These are phyloP conservation scores for Noctilio leporinus DNA, from an alignment of 2,113 vertebrate genomes.

Conservation along the genomic window DNA sequence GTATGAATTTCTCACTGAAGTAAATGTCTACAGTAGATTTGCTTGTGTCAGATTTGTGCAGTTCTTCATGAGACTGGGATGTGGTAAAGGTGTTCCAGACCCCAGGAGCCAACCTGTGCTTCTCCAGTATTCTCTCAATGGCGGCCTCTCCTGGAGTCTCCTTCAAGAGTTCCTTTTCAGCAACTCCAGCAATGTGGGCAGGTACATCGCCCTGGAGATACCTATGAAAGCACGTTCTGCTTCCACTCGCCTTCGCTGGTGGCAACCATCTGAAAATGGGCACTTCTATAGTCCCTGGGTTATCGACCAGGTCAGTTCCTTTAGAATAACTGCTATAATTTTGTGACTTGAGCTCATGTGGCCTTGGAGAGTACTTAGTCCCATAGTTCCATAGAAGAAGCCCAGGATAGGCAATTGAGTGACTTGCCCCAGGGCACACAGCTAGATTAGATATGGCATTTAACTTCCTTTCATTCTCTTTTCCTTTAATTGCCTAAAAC, in stretches of 20 bases:
- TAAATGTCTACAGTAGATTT: slow-evolving; percentile 38
- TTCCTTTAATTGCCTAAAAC: not conserved
- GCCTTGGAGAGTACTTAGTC: not conserved
- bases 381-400: not conserved
- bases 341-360: not conserved
- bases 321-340: not conserved
- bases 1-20: not conserved
- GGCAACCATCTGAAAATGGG: slow-evolving; percentile 95
- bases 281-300: slow-evolving; percentile 99
- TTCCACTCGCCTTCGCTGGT: slow-evolving; percentile 94
- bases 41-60: slow-evolving; percentile 90
- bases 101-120: slow-evolving; percentile 95
- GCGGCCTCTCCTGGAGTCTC: slow-evolving; percentile 91
- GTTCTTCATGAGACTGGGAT: slow-evolving; percentile 97
- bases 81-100: slow-evolving; percentile 94
- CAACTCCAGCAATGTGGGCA: slow-evolving; percentile 94
- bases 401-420: not conserved
- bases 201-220: slow-evolving; percentile 94
- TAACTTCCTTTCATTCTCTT: slow-evolving; percentile 15
- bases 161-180: slow-evolving; percentile 98
- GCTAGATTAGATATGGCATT: not conserved
- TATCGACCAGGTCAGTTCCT: slow-evolving; percentile 86
- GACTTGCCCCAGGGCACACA: slow-evolving; percentile 1
- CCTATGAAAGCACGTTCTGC: slow-evolving; percentile 89
- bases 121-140: slow-evolving; percentile 93